Conservation (phyloP, 2,797 vertebrate genomes). For the Mus spretus region DNA sequence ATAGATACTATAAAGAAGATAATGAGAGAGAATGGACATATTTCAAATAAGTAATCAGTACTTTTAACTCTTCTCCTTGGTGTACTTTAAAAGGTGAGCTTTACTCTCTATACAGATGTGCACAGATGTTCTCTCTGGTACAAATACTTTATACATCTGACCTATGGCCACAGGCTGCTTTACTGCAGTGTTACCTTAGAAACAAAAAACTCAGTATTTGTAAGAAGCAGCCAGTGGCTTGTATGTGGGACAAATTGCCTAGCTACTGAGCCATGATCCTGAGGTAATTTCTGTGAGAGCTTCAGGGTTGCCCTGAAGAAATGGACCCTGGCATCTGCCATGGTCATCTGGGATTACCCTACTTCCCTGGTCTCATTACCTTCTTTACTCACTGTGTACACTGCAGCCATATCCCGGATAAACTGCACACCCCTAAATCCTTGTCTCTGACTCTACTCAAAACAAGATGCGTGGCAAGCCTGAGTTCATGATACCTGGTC, state of each 20-base stretch:
- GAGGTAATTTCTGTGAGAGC: not conserved
- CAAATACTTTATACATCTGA: not conserved
- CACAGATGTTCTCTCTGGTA: not conserved
- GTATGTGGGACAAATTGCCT: not conserved
- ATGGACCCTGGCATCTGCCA: not conserved
- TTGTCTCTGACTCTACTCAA: not conserved
- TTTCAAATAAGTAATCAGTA: not conserved
- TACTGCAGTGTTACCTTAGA: not conserved
- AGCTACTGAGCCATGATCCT: not conserved
- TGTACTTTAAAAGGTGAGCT: not conserved
- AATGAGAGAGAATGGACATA: too few species aligned
- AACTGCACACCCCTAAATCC: not conserved
- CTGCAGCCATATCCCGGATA: not conserved
- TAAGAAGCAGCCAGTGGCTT: not conserved
- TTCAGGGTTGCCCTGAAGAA: not conserved
- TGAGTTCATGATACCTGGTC: not conserved
- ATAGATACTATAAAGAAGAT: not conserved
- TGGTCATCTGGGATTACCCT: not conserved
- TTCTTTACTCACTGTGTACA: not conserved
- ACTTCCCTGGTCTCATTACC: not conserved
- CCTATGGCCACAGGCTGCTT: accelerated
- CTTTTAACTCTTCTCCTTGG: not conserved
- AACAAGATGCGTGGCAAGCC: not conserved
- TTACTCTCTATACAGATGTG: not conserved
- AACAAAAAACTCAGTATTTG: not conserved